Conservation (phyloP, 2,113 vertebrate genomes). For the Azemiops feae region DNA sequence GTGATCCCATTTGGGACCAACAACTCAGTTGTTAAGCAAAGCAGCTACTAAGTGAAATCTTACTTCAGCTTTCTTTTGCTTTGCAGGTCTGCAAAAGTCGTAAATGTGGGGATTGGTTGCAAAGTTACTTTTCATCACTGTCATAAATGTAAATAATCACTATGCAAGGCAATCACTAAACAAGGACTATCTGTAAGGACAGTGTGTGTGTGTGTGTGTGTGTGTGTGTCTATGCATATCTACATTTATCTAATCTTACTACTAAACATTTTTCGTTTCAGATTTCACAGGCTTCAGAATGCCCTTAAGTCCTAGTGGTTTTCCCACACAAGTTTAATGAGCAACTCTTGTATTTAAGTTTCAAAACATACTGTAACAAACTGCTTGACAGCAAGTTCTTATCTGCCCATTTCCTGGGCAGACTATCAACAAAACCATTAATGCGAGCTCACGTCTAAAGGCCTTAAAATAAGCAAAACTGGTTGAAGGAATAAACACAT, state of each 20-base stretch:
- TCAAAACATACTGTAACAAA: conserved; percentile 14
- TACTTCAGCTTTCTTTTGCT: background rate
- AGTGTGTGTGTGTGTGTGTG: background rate
- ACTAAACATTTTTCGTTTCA: background rate
- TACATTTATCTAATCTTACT: background rate
- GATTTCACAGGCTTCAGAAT: background rate
- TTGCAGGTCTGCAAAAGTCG: background rate
- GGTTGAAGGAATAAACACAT: background rate
- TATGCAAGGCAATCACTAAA: background rate
- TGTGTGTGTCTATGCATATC: background rate
- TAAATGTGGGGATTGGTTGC: background rate
- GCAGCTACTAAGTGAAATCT: background rate
- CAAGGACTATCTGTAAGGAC: background rate
- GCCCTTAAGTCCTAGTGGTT: background rate
- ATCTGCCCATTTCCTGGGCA: conserved; percentile 4
- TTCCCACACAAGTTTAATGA: background rate
- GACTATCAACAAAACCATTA: background rate
- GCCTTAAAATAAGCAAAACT: background rate
- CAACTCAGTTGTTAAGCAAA: background rate
- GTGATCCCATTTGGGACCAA: background rate
- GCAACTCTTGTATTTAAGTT: background rate
- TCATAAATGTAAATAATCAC: background rate
- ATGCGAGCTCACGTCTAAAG: background rate
- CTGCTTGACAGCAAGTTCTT: conserved; percentile 28
- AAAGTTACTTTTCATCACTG: background rate